Conservation (phyloP, 2,888 invertebrate species). For the Slavum lentiscoides region DNA sequence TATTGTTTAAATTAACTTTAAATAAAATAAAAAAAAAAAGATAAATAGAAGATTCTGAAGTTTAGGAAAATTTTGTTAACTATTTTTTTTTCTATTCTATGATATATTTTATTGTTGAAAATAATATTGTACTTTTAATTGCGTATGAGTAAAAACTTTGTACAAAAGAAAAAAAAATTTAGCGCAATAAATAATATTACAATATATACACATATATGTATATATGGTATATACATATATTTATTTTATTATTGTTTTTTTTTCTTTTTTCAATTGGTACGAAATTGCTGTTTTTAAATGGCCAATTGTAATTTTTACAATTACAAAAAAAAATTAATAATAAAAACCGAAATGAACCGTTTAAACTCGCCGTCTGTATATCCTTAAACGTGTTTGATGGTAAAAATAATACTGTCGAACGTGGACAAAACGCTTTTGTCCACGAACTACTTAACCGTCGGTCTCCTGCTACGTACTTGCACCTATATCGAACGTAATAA, state of each 20-base stretch:
- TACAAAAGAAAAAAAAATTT: constrained; percentile 48
- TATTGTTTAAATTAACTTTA: constrained; percentile 50
- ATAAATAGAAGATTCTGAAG: constrained; percentile 34
- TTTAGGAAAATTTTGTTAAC: constrained; percentile 51
- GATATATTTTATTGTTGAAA: constrained; percentile 52
- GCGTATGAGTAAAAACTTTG: constrained; percentile 51
- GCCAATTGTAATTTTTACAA: constrained; percentile 41
- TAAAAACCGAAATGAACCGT: background rate
- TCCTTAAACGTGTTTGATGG: too few species aligned
- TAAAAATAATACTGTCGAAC: too few species aligned
- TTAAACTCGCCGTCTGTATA: background rate
- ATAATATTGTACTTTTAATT: constrained; percentile 51
- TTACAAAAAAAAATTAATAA: constrained; percentile 14
- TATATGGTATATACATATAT: constrained; percentile 25
- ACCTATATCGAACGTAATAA: too few species aligned
- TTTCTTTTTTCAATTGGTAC: background rate
- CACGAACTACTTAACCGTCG: too few species aligned
- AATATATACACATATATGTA: constrained; percentile 9
- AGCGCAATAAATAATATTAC: constrained; percentile 53
- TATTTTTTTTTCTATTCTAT: constrained; percentile 51
- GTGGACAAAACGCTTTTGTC: too few species aligned
- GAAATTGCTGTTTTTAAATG: constrained; percentile 36
- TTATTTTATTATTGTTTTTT: constrained; percentile 39
- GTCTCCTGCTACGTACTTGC: too few species aligned
- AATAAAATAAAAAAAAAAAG: constrained; percentile 2